Conservation (phyloP, 2,113 vertebrate genomes). For the Electrona antarctica region DNA sequence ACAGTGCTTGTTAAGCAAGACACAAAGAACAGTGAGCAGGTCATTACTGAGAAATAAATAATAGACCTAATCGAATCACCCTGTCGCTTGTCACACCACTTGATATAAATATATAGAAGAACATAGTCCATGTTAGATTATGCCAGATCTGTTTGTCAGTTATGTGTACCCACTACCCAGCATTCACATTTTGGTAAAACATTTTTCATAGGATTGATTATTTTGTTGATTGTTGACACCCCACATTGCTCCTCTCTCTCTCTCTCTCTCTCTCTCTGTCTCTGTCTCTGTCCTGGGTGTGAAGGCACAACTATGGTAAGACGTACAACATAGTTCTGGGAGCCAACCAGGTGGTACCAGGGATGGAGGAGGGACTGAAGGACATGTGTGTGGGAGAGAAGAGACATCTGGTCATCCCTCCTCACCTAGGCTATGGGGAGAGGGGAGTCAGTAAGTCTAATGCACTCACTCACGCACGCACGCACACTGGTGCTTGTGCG, state of each 20-base stretch:
- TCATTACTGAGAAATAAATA: no score
- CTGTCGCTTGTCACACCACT: no score
- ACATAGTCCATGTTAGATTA: no score
- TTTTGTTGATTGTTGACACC: no score
- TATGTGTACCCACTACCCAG: no score
- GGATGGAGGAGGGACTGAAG: constrained; percentile 93
- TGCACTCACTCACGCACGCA: constrained; percentile 9
- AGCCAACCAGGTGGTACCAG: constrained; percentile 90
- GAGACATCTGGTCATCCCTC: constrained; percentile 87
- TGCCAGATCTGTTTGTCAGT: no score
- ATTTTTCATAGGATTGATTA: no score
- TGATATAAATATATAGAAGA: no score
- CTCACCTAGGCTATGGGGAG: constrained; percentile 95
- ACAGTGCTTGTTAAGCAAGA: no score
- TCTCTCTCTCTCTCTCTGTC: neutral
- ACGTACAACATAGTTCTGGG: constrained; percentile 96
- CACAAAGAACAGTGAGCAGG: no score
- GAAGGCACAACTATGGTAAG: constrained; percentile 90
- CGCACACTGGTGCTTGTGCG: neutral
- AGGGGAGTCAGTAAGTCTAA: constrained; percentile 91
- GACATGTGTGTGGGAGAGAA: constrained; percentile 96
- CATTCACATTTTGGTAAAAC: no score
- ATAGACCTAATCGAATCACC: no score
- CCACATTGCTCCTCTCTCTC: neutral
- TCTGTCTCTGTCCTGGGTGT: constrained; percentile 13